A percentile compares a stretch with the other conserved stretches of the same genome.
Conservation (phyloP, 2,888 invertebrate genomes). For the Ormyrus labotus region DNA sequence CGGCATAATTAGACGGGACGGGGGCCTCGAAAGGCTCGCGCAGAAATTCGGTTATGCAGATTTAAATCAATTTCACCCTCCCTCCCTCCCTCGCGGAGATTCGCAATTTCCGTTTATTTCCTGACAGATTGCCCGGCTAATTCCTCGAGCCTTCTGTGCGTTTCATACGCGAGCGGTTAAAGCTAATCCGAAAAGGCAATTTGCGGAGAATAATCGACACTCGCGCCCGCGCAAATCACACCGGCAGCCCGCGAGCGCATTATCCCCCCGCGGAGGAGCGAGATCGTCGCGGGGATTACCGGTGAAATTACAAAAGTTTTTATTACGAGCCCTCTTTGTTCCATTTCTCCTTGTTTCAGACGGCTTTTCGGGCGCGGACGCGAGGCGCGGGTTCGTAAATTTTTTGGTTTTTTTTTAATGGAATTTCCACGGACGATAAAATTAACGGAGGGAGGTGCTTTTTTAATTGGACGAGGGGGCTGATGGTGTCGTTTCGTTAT, state of each 20-base stretch:
- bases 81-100: not conserved
- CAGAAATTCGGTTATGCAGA: slow-evolving; percentile 47
- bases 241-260: not conserved
- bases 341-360: not conserved
- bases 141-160: not conserved
- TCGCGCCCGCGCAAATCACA: not conserved
- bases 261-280: not conserved
- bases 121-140: slow-evolving; percentile 42
- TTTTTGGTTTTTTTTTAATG: no score
- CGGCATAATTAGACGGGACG: slow-evolving; percentile 8
- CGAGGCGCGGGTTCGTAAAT: no score
- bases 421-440: no score
- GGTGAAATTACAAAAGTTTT: slow-evolving; percentile 48
- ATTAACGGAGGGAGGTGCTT: no score
- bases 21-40: not conserved
- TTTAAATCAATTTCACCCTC: slow-evolving; percentile 50
- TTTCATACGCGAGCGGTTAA: slow-evolving; percentile 38
- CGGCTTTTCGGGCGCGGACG: not conserved
- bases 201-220: slow-evolving; percentile 49
- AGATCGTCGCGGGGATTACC: slow-evolving; percentile 25
- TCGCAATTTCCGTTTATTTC: slow-evolving; percentile 50
- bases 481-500: no score
- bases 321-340: not conserved
- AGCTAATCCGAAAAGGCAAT: slow-evolving; percentile 55
- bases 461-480: no score